phyloP scores from a whole-genome alignment of 2,888 invertebrate genomes.

The Pseudococcus jackbeardsleyi region DNA sequence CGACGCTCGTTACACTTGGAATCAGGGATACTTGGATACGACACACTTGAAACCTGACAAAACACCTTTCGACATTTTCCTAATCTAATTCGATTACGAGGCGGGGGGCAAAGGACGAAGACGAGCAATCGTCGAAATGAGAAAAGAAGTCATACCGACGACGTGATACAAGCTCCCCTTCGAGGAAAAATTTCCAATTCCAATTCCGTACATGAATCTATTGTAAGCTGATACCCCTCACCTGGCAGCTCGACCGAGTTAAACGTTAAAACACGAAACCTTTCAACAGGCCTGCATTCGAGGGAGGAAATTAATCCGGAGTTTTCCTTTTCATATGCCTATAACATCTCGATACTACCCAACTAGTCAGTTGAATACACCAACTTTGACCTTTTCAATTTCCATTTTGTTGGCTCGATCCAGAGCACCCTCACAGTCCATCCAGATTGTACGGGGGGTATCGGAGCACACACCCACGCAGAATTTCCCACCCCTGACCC shows the following conservation, averaged over 20 bases:
- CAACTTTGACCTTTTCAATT: slow-evolving; percentile 6
- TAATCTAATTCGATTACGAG: neutral
- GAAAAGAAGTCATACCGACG: slow-evolving; percentile 9
- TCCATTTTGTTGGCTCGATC: neutral
- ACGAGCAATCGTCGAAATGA: neutral
- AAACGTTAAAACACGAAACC: slow-evolving; percentile 30
- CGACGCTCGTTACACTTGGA: neutral
- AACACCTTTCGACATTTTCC: neutral
- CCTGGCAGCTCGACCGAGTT: neutral
- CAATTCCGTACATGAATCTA: neutral
- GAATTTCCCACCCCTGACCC: neutral
- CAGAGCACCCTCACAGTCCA: neutral
- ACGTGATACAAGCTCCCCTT: neutral
- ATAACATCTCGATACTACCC: neutral
- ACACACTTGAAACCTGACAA: slow-evolving; percentile 10
- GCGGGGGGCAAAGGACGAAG: neutral
- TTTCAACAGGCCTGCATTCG: neutral
- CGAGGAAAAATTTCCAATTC: neutral
- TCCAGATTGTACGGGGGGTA: no score
- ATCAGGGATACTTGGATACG: neutral
- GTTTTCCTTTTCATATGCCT: neutral
- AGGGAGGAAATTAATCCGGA: slow-evolving; percentile 18
- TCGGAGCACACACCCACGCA: neutral
- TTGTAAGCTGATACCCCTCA: neutral
- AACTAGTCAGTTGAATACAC: neutral